Base-by-base conservation (phyloP, 1,140 invertebrate species). In the Myzus persicae region DNA sequence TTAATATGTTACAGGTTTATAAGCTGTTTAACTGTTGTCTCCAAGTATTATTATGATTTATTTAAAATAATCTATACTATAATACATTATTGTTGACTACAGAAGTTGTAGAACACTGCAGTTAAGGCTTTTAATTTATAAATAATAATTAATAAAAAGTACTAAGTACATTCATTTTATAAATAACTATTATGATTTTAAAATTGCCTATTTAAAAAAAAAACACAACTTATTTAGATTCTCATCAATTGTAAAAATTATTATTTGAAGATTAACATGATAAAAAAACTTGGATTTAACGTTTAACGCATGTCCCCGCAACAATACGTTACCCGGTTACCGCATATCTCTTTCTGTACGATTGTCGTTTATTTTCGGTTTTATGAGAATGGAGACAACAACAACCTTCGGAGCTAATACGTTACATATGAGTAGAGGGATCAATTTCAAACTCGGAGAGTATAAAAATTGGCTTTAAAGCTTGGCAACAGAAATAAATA, bases 401-500 rank as follows among this genome's bases (percentile, higher is more conserved):
- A 87, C 44, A 51, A 51, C 46, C 46, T 48, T 89, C n/a, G 46
- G 24, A 89, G 87, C 87, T 51, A 48, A 89, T 89, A 54, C 48
- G 36, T 51, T 54, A 46, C 88, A 89, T 36, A 38, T 38, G 88
- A 89, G 88, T 54, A 89, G 88, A 54, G 36, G 88, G 88, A 89
- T 54, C 88, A 89, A 54, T 89, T 89, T 89, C 88, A 51, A 89
- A 89, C 88, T 38, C 46, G 48, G 88, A 54, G 36, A 54, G 88
- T 48, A 89, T 89, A 89, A 89, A 89, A 89, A 89, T 89, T 89
- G 88, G 88, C 46, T 89, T 54, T 89, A 89, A 51, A 89, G 88
- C 48, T 54, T 40, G 88, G 88, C 88, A 89, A 89, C 11, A 89
- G 48, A 54, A 89, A 89, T 51, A 89, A 51, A 89, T 89, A 51